Evolutionary conservation across 2,888 invertebrate species (phyloP).

Genomic region (Eretmocerus hayati): DNA sequence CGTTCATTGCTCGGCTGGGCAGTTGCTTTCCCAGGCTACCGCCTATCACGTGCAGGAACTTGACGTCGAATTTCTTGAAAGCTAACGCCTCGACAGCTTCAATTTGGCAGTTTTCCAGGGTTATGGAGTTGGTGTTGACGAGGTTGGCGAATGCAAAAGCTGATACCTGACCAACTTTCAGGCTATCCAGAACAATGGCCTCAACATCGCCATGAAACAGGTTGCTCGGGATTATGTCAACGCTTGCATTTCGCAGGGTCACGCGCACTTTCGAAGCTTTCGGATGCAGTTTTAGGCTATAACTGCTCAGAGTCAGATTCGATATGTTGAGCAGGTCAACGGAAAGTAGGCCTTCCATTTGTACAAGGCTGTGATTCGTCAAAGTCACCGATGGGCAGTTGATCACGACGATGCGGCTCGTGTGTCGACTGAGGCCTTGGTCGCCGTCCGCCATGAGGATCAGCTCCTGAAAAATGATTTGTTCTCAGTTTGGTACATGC

Average conservation of each 20-base stretch:
- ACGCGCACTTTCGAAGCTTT: constrained; percentile 36
- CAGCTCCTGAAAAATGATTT: constrained; percentile 57
- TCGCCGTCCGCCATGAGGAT: constrained; percentile 40
- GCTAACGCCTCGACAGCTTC: constrained; percentile 62
- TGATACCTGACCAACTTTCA: constrained; percentile 56
- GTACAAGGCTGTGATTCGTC: constrained; percentile 49
- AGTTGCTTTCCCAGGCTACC: constrained; percentile 54
- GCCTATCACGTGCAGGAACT: constrained; percentile 58
- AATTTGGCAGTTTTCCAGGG: constrained; percentile 56
- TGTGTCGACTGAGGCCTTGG: constrained; percentile 46
- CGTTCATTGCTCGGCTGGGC: constrained; percentile 67
- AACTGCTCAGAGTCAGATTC: constrained; percentile 54
- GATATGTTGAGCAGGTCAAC: constrained; percentile 59
- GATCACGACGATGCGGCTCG: constrained; percentile 57
- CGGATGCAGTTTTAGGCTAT: constrained; percentile 39
- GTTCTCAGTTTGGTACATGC: too few species aligned
- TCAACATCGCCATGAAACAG: constrained; percentile 68
- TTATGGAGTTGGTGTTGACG: constrained; percentile 57
- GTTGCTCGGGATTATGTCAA: constrained; percentile 48
- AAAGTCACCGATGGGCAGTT: constrained; percentile 52
- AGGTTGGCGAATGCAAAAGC: constrained; percentile 73
- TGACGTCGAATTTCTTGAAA: constrained; percentile 71
- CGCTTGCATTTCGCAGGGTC: constrained; percentile 45
- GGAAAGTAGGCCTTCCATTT: constrained; percentile 57
- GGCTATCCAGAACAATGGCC: constrained; percentile 59